These are phyloP conservation scores for Sanderia malayensis DNA, from an alignment of 30 jellyfish, hydroid and myxozoan species.

Conservation along the genomic window DNA sequence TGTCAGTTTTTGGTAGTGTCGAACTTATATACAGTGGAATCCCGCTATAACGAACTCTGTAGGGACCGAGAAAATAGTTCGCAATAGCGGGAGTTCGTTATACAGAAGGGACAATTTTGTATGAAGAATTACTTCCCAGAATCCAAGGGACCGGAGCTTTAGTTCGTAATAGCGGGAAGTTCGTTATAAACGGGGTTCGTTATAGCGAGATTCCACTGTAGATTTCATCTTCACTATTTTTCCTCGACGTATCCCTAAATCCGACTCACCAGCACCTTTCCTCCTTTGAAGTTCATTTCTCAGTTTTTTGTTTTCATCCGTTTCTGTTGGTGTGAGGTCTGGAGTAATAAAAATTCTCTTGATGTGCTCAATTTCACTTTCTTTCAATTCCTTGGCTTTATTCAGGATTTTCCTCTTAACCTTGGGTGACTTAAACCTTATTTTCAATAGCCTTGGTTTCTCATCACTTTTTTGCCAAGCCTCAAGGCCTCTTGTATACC, in stretches of 20 bases:
- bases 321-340: slow-evolving; percentile 3
- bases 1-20: slow-evolving; percentile 1
- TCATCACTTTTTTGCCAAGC: neutral
- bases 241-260: slow-evolving; percentile 3
- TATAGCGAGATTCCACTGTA: too few relatives aligned
- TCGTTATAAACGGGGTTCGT: too few relatives aligned
- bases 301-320: neutral
- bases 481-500: slow-evolving; percentile 1
- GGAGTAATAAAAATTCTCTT: neutral
- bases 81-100: too few relatives aligned
- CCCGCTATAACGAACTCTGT: too few relatives aligned
- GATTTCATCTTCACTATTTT: neutral
- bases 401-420: neutral
- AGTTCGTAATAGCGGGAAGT: too few relatives aligned
- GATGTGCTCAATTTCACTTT: slow-evolving; percentile 2
- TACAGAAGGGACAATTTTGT: too few relatives aligned
- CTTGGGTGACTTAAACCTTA: neutral
- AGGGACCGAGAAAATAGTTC: too few relatives aligned
- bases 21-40: neutral
- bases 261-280: slow-evolving; percentile 1
- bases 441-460: slow-evolving; percentile 2
- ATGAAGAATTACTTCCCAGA: too few relatives aligned
- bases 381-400: neutral
- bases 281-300: neutral
- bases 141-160: too few relatives aligned